phyloP scores from a whole-genome alignment of 2,797 vertebrate genomes.

The Catostomus latipinnis region DNA sequence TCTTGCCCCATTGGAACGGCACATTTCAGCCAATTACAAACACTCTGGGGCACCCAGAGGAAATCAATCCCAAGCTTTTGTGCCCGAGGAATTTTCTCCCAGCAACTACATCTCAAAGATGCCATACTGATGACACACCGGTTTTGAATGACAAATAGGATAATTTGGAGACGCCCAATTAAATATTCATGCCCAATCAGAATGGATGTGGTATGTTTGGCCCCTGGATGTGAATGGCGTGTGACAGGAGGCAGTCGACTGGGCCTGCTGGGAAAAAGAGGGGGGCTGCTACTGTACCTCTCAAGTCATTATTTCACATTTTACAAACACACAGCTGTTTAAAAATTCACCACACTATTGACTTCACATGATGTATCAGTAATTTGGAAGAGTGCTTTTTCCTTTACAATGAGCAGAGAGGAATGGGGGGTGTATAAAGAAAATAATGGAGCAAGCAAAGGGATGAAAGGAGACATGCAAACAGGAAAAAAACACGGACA shows the following conservation, averaged over 20 bases:
- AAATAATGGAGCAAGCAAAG: too few relatives aligned
- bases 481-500: too few relatives aligned
- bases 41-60: conserved; percentile 33
- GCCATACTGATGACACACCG: conserved; percentile 72
- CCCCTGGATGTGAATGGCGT: conserved; percentile 49
- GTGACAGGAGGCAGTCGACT: conserved; percentile 47
- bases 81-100: conserved; percentile 52
- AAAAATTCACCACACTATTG: conserved; percentile 65
- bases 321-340: conserved; percentile 84
- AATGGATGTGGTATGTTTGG: conserved; percentile 69
- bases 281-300: conserved; percentile 72
- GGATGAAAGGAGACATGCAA: too few relatives aligned
- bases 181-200: conserved; percentile 75
- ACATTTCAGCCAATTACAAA: conserved; percentile 84
- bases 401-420: conserved; percentile 37
- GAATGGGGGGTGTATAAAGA: not conserved
- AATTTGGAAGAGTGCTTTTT: conserved; percentile 52
- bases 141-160: conserved; percentile 75
- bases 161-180: conserved; percentile 72
- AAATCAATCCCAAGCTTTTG: conserved; percentile 48
- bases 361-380: conserved; percentile 59
- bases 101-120: conserved; percentile 56
- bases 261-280: conserved; percentile 7
- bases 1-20: conserved; percentile 93
- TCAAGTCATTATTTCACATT: conserved; percentile 79